phyloP scores from a whole-genome alignment of 2,113 vertebrate species.

The Choloepus hoffmanni region DNA sequence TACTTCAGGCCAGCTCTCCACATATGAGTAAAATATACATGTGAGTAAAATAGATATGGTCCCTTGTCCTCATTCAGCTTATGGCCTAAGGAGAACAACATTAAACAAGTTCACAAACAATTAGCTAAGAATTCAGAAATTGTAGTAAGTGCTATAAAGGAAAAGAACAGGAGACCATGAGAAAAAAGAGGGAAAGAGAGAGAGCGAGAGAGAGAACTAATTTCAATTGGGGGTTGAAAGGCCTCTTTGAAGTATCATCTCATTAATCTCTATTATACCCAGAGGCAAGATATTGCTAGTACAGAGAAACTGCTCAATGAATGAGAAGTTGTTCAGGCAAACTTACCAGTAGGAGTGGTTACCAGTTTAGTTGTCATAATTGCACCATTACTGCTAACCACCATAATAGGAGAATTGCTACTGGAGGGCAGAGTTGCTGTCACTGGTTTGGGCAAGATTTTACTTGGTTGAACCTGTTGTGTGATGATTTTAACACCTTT shows the following conservation, averaged over 20 bases:
- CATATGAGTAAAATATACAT: neutral
- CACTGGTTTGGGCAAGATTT: conserved; percentile 98
- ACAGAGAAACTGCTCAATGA: conserved; percentile 29
- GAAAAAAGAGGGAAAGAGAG: neutral
- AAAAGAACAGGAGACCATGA: conserved; percentile 43
- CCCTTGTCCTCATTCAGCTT: neutral
- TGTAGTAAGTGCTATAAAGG: neutral
- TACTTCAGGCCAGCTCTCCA: neutral
- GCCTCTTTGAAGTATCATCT: conserved; percentile 18
- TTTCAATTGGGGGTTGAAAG: neutral
- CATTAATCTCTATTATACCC: conserved; percentile 9
- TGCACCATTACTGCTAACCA: conserved; percentile 99
- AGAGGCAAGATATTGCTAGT: neutral
- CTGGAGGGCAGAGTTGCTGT: conserved; percentile 93
- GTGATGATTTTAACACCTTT: conserved; percentile 99
- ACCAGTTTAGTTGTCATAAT: conserved; percentile 99
- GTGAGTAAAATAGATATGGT: neutral
- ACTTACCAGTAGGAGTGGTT: conserved; percentile 96
- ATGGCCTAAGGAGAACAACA: conserved; percentile 22
- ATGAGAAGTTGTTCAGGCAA: conserved; percentile 40
- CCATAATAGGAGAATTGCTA: conserved; percentile 98
- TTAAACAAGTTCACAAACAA: conserved; percentile 25
- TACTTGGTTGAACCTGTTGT: conserved; percentile 98
- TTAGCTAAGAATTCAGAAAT: conserved; percentile 29
- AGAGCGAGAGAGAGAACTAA: neutral